These are phyloP conservation scores for Equus przewalskii DNA, from an alignment of 2,113 vertebrate species.

Conservation along the genomic window DNA sequence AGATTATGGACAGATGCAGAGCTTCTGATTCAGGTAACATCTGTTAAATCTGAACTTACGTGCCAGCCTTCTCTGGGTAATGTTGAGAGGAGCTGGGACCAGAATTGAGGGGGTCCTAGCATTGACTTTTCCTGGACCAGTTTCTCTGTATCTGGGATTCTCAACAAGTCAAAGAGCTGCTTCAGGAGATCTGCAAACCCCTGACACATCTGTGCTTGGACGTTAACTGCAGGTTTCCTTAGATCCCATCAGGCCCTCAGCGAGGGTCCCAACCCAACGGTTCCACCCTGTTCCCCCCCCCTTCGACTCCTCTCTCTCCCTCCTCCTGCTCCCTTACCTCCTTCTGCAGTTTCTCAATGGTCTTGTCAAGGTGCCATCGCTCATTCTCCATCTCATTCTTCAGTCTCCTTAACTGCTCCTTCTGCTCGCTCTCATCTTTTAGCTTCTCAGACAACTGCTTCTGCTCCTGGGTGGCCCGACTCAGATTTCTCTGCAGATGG, in stretches of 20 bases:
- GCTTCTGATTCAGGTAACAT: rapidly evolving
- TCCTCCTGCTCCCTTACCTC: slow-evolving; percentile 88
- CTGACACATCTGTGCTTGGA: neutral
- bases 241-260: neutral
- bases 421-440: slow-evolving; percentile 92
- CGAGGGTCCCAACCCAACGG: neutral
- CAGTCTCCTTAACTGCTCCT: slow-evolving; percentile 93
- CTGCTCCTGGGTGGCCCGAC: slow-evolving; percentile 89
- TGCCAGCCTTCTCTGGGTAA: neutral
- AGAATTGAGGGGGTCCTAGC: neutral
- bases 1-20: too few species aligned
- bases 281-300: too few species aligned
- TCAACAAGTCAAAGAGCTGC: neutral
- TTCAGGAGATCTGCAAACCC: neutral
- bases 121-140: neutral
- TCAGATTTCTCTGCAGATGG: slow-evolving; percentile 90
- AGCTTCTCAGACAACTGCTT: slow-evolving; percentile 91
- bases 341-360: slow-evolving; percentile 95
- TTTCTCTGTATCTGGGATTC: neutral
- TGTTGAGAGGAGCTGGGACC: neutral
- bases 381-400: slow-evolving; percentile 95
- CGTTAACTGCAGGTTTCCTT: neutral
- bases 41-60: neutral
- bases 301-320: neutral
- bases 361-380: slow-evolving; percentile 91